Percentiles rank a stretch among this genome's conserved stretches.
Evolutionary conservation across 1,140 invertebrate species (phyloP).

Genomic region (Drosophila grimshawi): DNA sequence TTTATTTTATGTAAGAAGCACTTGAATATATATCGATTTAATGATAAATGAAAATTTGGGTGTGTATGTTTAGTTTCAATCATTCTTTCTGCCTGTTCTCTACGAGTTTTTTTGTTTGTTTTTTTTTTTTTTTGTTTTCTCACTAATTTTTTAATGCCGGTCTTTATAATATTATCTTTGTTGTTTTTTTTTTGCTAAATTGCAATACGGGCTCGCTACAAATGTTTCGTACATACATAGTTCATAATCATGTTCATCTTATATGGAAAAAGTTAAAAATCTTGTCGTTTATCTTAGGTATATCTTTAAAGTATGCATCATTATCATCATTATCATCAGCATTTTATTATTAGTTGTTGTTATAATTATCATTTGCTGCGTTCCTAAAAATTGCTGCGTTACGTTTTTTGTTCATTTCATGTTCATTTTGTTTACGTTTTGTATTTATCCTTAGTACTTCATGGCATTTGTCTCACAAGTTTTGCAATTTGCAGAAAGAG

Average conservation of each 20-base stretch:
- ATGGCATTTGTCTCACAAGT: slow-evolving; percentile 53
- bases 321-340: slow-evolving; percentile 42
- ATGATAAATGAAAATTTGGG: slow-evolving; percentile 77
- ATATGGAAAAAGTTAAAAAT: slow-evolving; percentile 78
- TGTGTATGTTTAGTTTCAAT: slow-evolving; percentile 41
- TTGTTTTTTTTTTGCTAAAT: slow-evolving; percentile 60
- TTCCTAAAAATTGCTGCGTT: slow-evolving; percentile 61
- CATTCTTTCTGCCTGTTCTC: not conserved
- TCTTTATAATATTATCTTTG: slow-evolving; percentile 40
- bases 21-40: slow-evolving; percentile 84
- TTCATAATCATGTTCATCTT: slow-evolving; percentile 66
- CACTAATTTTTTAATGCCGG: slow-evolving; percentile 61
- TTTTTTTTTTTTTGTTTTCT: slow-evolving; percentile 31
- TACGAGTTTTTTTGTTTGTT: not conserved
- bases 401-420: slow-evolving; percentile 16
- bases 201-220: slow-evolving; percentile 65
- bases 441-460: slow-evolving; percentile 17
- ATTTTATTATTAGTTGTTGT: slow-evolving; percentile 22
- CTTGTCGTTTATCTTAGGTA: slow-evolving; percentile 59
- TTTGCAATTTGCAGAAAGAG: slow-evolving; percentile 54
- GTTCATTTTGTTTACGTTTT: slow-evolving; percentile 3
- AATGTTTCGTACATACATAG: slow-evolving; percentile 52
- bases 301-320: slow-evolving; percentile 67
- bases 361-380: slow-evolving; percentile 36
- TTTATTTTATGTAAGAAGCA: slow-evolving; percentile 84